A percentile compares a stretch with the other conserved stretches of the same genome.
Evolutionary conservation across 30 jellyfish, hydroid and myxozoan species (phyloP).

Genomic region (Calvadosia cruxmelitensis): DNA sequence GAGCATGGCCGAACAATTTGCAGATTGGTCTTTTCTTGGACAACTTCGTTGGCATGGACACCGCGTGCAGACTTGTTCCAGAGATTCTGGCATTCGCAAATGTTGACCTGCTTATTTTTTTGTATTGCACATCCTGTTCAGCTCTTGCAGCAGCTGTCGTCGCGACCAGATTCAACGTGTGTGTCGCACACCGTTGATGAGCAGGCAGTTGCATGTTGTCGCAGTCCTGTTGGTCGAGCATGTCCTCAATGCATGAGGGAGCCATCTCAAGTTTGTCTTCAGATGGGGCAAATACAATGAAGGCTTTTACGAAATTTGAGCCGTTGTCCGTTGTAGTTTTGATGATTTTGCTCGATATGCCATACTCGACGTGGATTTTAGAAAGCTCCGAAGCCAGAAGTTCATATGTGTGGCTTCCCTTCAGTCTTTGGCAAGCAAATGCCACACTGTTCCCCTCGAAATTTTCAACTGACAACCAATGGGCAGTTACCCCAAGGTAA

Average conservation of each 20-base stretch:
- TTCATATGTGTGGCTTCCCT: conserved; percentile 3
- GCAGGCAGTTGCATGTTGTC: conserved; percentile 6
- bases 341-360: conserved; percentile 2
- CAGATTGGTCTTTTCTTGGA: neutral
- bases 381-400: neutral
- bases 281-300: no score
- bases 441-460: conserved; percentile 6
- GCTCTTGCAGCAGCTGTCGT: conserved; percentile 2
- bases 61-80: neutral
- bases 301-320: neutral
- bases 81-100: neutral
- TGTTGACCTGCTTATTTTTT: neutral
- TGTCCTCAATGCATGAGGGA: neutral
- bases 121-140: neutral
- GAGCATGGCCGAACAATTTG: neutral
- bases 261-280: no score
- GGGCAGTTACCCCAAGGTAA: conserved; percentile 8
- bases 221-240: neutral
- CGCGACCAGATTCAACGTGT: conserved; percentile 9
- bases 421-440: neutral
- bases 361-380: conserved; percentile 8
- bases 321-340: conserved; percentile 17
- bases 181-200: conserved; percentile 14
- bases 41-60: neutral
- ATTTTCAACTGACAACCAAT: neutral